These are phyloP conservation scores for Etheostoma spectabile DNA, from an alignment of 2,113 vertebrate genomes.

Conservation along the genomic window DNA sequence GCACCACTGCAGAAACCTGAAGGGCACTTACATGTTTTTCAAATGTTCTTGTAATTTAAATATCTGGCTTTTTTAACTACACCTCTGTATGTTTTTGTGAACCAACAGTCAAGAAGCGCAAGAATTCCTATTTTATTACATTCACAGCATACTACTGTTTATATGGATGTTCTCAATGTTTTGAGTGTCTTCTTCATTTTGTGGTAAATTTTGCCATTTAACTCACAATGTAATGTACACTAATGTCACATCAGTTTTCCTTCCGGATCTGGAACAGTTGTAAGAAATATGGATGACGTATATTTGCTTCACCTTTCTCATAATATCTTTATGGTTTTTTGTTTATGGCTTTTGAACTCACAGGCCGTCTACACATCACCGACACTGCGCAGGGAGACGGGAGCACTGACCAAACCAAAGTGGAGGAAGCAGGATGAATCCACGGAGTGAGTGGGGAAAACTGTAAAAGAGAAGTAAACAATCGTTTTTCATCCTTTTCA, in stretches of 20 bases:
- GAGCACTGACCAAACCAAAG: conserved; percentile 19
- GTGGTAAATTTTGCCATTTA: neutral
- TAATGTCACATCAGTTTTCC: neutral
- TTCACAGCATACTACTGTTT: too few relatives aligned
- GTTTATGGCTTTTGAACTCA: neutral
- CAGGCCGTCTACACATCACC: conserved; percentile 37
- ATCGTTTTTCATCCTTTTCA: neutral
- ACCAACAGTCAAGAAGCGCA: neutral
- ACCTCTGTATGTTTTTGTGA: neutral
- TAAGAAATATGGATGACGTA: neutral
- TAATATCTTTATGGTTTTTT: neutral
- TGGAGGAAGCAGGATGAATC: conserved; percentile 30
- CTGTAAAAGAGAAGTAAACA: conserved; percentile 23
- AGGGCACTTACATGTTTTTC: neutral
- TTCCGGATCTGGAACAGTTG: neutral
- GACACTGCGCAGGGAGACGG: neutral
- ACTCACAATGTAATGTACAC: neutral
- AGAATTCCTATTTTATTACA: neutral
- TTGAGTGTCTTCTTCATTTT: neutral
- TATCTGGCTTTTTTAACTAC: neutral
- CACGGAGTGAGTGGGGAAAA: neutral
- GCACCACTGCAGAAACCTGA: neutral
- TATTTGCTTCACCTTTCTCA: neutral
- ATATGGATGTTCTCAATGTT: neutral
- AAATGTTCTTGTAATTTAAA: neutral